phyloP scores from a whole-genome alignment of 2,888 invertebrate species.

The Norana najaformis region DNA sequence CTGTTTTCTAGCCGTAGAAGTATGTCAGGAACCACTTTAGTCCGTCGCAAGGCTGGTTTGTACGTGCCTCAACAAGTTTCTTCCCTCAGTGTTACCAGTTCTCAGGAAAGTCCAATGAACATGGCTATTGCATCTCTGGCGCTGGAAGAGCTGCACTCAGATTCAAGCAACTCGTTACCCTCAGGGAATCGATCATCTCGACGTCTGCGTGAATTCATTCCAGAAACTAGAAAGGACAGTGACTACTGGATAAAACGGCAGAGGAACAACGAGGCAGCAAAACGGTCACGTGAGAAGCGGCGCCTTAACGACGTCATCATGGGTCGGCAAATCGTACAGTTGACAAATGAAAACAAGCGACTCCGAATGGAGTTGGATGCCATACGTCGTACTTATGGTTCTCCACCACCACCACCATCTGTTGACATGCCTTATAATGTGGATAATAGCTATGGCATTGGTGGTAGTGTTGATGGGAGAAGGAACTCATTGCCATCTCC shows the following conservation, averaged over 20 bases:
- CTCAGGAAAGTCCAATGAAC: neutral
- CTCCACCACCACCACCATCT: conserved; percentile 45
- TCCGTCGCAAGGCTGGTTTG: neutral
- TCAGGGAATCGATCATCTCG: conserved; percentile 58
- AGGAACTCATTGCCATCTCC: neutral
- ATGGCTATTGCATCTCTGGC: neutral
- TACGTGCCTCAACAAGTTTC: conserved; percentile 1
- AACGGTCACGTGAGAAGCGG: conserved; percentile 91
- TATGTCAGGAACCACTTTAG: neutral
- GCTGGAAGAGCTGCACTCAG: neutral
- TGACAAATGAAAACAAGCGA: conserved; percentile 92
- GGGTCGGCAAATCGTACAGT: conserved; percentile 87
- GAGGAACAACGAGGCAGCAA: conserved; percentile 95
- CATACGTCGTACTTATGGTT: conserved; percentile 77
- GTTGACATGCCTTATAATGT: neutral
- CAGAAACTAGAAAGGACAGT: conserved; percentile 93
- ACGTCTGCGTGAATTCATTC: conserved; percentile 93
- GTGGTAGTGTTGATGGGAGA: neutral
- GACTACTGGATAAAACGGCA: conserved; percentile 95
- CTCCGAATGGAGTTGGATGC: conserved; percentile 89
- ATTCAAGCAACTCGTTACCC: neutral
- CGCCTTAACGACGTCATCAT: conserved; percentile 94
- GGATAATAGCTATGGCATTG: neutral
- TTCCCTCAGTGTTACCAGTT: neutral
- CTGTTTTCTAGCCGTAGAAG: neutral